Evolutionary conservation across 2,797 vertebrate genomes (phyloP), one percentile per base, ranked within the genome.

Genomic region (Synaphobranchus kaupii): DNA sequence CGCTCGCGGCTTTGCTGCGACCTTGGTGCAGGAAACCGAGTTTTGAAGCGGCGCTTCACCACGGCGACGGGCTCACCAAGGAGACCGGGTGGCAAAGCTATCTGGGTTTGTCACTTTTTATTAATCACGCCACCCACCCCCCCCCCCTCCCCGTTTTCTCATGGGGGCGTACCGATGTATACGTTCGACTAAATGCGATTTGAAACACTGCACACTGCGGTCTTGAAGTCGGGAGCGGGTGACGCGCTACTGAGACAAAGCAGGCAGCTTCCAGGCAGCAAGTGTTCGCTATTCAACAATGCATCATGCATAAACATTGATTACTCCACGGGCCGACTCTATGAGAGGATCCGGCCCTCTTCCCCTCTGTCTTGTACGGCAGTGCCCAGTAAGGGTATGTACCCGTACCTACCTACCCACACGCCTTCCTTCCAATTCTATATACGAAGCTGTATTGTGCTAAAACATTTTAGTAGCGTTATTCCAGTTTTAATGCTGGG

Each of bases 241-340:
- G 80, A 71, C 39, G 92, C 93, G 95, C 95, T 44, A 66, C 95
- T 94, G 94, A 95, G 96, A 95, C 94, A 93, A 92, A 94, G 95
- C 96, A 96, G 95, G 93, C n/a, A n/a, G 94, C 95, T 95, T 92
- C 90, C 92, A 95, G 95, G 94, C 95, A 96, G 95, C 93, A 93
- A 95, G 94, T 92, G 94, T 95, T 95, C 94, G 95, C 94, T 94
- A 94, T 96, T 96, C 94, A 95, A 93, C 93, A 91, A 91, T 94
- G 93, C 90, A 93, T 94, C 95, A 95, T 95, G 96, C 95, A 96
- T 96, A 96, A 96, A 96, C 95, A 96, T 96, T 94, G 95, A 96
- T 95, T 96, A 95, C 93, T 93, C 93, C 93, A 94, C 89, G 92
- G 96, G 93, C 93, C 94, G 93, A 96, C 10, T 22, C 78, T 7